Base-by-base conservation (phyloP, 2,888 invertebrate genomes). In the Lithosia quadra region DNA sequence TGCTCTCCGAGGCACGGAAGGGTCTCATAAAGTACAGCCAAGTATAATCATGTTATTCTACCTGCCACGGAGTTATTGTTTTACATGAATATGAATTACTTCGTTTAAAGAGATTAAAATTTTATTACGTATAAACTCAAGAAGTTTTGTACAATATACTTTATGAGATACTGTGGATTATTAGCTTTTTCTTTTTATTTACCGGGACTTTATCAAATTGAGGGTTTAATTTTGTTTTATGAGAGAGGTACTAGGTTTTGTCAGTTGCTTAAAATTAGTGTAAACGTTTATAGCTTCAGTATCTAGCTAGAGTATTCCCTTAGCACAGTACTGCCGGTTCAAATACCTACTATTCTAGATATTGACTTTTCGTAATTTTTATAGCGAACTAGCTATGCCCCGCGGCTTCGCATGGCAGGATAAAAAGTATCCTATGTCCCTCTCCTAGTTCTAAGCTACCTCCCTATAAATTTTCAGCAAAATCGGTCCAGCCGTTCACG, bases 1-100 rank as follows among this genome's bases (percentile, higher is more conserved):
- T n/a, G n/a, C n/a, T n/a, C n/a, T n/a, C n/a, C n/a, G n/a, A n/a
- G n/a, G n/a, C n/a, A n/a, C n/a, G n/a, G n/a, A n/a, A n/a, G n/a
- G n/a, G n/a, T n/a, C n/a, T 69, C 60, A 11, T 55, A 22, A 22
- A 55, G 7, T 22, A 13, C 73, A 71, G 24, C 24, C 62, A 74
- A 73, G 76, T 71, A 67, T 68, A 67, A 68, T 70, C 81, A 77
- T 73, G 82, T 83, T 84, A 82, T 80, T 75, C 67, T 53, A 65
- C 83, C 80, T 74, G 72, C 71, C 74, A 78, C 75, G 83, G 84
- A 86, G 83, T 85, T 86, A 88, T 89, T 85, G 84, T 84, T 83
- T 82, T 87, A 86, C 88, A 88, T 88, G 90, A 88, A 88, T 90
- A 88, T 88, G 88, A 89, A 89, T 86, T 82, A 83, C 84, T 85